Percentiles rank a stretch among this genome's conserved stretches.
Evolutionary conservation across 1,140 invertebrate species (phyloP).

Genomic region (Papilio aristodemus): DNA sequence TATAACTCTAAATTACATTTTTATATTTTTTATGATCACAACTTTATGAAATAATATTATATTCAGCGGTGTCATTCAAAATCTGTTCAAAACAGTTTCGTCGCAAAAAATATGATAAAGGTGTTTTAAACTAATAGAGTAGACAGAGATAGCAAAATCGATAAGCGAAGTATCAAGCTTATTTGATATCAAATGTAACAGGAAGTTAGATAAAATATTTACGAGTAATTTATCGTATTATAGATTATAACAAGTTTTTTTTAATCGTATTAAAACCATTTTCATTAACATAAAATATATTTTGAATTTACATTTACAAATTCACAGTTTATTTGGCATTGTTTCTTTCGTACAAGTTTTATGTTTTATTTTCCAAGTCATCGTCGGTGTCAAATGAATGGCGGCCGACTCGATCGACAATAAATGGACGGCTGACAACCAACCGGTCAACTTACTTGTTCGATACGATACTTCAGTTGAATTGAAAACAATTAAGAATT

Average conservation of each 20-base stretch:
- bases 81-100: too few species aligned
- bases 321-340: neutral
- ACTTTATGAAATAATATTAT: too few species aligned
- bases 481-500: constrained; percentile 25
- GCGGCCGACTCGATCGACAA: neutral
- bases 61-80: too few species aligned
- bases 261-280: too few species aligned
- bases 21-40: too few species aligned
- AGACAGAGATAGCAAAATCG: too few species aligned
- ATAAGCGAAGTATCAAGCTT: neutral
- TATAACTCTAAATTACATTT: too few species aligned
- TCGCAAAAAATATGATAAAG: too few species aligned
- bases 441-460: constrained; percentile 7
- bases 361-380: constrained; percentile 12
- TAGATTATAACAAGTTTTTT: too few species aligned
- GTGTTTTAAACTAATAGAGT: too few species aligned
- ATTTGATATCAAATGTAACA: neutral
- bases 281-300: too few species aligned
- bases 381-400: constrained; percentile 21
- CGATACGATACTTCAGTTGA: neutral
- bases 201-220: constrained; percentile 13
- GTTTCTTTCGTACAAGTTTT: neutral
- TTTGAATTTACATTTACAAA: too few species aligned
- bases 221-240: neutral
- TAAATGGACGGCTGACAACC: constrained; percentile 12